Conservation (phyloP, 2,888 invertebrate species). For the Drosophila planitibia region DNA sequence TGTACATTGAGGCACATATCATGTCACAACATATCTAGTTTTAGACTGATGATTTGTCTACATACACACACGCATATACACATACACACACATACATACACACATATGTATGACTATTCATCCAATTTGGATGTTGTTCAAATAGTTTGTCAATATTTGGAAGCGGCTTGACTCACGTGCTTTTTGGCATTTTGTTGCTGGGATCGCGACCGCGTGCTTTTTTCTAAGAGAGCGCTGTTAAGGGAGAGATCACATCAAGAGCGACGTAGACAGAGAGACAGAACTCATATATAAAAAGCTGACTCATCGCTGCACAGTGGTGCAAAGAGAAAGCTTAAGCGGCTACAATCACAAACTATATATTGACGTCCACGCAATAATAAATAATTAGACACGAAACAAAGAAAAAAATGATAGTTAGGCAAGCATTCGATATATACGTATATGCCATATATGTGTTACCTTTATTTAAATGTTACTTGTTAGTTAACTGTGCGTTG, state of each 20-base stretch:
- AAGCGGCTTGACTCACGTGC: constrained; percentile 52
- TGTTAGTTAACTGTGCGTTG: constrained; percentile 5
- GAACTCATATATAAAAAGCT: constrained; percentile 8
- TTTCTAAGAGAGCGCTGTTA: constrained; percentile 25
- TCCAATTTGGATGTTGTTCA: constrained; percentile 26
- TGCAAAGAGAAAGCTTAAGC: not conserved
- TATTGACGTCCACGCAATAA: not conserved
- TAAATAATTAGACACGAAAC: not conserved
- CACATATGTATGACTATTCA: constrained; percentile 3
- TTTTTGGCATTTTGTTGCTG: constrained; percentile 49
- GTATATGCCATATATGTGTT: not conserved
- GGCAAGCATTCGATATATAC: not conserved
- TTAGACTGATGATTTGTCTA: not conserved
- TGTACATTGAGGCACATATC: not conserved
- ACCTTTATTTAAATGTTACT: not conserved
- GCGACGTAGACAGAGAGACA: not conserved
- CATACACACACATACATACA: not conserved
- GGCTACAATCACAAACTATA: not conserved
- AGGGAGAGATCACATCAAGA: constrained; percentile 1
- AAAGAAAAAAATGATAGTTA: not conserved
- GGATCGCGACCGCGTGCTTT: constrained; percentile 53
- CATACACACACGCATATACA: not conserved
- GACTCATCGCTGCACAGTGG: constrained; percentile 42
- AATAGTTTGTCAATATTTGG: constrained; percentile 44
- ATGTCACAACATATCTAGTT: constrained; percentile 6